A percentile compares a stretch with the other conserved stretches of the same genome.
Conservation (phyloP, 2,797 vertebrate species). For the Scyliorhinus canicula region DNA sequence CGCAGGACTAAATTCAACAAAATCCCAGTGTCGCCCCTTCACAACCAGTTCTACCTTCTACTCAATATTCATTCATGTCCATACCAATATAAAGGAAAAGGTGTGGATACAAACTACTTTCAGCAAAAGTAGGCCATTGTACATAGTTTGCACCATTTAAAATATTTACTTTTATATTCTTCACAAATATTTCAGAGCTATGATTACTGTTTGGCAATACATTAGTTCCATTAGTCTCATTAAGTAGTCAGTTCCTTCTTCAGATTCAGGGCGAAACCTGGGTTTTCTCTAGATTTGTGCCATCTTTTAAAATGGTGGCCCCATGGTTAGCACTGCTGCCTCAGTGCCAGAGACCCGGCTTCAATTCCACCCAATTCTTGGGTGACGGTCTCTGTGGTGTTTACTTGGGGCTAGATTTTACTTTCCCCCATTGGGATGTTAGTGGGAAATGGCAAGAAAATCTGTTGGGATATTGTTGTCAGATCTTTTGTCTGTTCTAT, state of each 20-base stretch:
- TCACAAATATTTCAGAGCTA: background rate
- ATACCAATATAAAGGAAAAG: background rate
- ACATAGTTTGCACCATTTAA: too few relatives aligned
- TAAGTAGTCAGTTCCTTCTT: background rate
- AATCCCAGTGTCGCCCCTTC: background rate
- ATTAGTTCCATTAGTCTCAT: background rate
- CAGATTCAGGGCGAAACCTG: too few relatives aligned
- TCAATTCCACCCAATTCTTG: too few relatives aligned
- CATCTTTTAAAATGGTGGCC: background rate
- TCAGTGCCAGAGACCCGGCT: too few relatives aligned
- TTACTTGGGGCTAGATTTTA: background rate
- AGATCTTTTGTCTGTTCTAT: too few relatives aligned
- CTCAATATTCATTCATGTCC: background rate
- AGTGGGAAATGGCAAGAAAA: too few relatives aligned
- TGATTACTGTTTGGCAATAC: background rate
- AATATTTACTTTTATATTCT: too few relatives aligned
- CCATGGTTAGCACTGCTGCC: too few relatives aligned
- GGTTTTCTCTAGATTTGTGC: background rate
- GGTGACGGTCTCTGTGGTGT: too few relatives aligned
- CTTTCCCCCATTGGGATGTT: too few relatives aligned
- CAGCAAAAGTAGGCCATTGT: background rate
- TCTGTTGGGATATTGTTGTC: too few relatives aligned
- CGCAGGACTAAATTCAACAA: background rate
- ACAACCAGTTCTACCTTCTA: background rate
- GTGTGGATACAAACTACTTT: background rate